Conservation (phyloP, 1,140 invertebrate genomes). For the Rhynchophorus ferrugineus region DNA sequence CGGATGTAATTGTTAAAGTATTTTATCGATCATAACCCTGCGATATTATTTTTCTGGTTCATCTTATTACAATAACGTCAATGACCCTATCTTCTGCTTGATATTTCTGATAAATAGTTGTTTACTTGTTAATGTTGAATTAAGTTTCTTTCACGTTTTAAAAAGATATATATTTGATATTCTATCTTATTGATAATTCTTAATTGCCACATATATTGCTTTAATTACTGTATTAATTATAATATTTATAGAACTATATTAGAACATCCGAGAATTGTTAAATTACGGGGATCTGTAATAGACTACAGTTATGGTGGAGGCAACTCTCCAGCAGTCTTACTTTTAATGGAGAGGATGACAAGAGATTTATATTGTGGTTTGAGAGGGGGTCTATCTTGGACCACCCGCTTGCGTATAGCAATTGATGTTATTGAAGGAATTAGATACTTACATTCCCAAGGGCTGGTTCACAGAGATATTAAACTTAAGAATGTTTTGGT, state of each 20-base stretch:
- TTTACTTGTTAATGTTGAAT: no score
- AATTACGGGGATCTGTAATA: slow-evolving; percentile 74
- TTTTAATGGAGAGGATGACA: slow-evolving; percentile 67
- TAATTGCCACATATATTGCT: no score
- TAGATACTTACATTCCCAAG: slow-evolving; percentile 80
- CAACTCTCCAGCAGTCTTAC: slow-evolving; percentile 63
- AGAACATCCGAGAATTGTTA: slow-evolving; percentile 74
- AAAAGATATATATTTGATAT: no score
- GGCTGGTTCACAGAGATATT: slow-evolving; percentile 82
- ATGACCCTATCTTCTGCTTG: no score
- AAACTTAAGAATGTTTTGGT: slow-evolving; percentile 85
- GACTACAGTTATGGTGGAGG: slow-evolving; percentile 67
- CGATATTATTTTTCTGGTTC: no score
- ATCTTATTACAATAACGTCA: no score
- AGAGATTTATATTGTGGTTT: slow-evolving; percentile 79
- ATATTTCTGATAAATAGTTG: no score
- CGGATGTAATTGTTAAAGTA: no score
- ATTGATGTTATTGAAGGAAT: slow-evolving; percentile 81
- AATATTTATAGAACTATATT: slow-evolving; percentile 62
- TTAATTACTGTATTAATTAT: no score
- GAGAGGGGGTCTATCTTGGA: slow-evolving; percentile 61
- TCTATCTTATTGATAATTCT: no score
- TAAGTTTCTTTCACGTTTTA: no score
- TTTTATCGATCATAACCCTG: no score
- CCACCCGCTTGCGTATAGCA: slow-evolving; percentile 61